phyloP scores from a whole-genome alignment of 2,113 vertebrate species.

The Bufo bufo region DNA sequence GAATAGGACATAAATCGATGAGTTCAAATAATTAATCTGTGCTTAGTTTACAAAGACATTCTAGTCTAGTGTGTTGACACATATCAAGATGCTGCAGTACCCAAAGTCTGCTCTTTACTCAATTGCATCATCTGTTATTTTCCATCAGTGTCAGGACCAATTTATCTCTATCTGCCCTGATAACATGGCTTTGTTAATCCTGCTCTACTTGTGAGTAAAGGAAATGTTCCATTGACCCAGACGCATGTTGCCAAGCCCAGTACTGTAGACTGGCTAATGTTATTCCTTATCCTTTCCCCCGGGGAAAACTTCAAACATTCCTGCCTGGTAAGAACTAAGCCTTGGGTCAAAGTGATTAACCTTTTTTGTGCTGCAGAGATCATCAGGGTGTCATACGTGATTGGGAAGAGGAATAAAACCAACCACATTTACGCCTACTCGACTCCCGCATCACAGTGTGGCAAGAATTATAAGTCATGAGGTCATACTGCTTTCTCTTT shows the following conservation, averaged over 20 bases:
- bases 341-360: conserved; percentile 42
- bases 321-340: conserved; percentile 31
- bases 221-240: conserved; percentile 56
- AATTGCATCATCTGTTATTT: conserved; percentile 51
- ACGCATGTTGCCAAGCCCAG: conserved; percentile 31
- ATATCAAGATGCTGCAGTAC: not conserved
- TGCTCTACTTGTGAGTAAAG: conserved; percentile 41
- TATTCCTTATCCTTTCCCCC: conserved; percentile 48
- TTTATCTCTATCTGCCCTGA: conserved; percentile 45
- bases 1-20: not conserved
- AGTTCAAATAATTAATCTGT: not conserved
- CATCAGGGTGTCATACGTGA: not conserved
- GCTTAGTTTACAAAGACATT: not conserved
- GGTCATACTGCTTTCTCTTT: not conserved
- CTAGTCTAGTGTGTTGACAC: not conserved
- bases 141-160: conserved; percentile 50
- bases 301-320: conserved; percentile 43
- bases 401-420: not conserved
- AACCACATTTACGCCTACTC: not conserved
- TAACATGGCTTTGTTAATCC: conserved; percentile 50
- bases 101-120: conserved; percentile 38
- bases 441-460: not conserved
- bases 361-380: conserved; percentile 22
- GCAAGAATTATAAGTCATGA: not conserved
- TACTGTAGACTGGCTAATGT: conserved; percentile 46